Percentiles rank a stretch among this genome's conserved stretches.
phyloP scores from a whole-genome alignment of 2,888 invertebrate species.

The Xestia c-nigrum region DNA sequence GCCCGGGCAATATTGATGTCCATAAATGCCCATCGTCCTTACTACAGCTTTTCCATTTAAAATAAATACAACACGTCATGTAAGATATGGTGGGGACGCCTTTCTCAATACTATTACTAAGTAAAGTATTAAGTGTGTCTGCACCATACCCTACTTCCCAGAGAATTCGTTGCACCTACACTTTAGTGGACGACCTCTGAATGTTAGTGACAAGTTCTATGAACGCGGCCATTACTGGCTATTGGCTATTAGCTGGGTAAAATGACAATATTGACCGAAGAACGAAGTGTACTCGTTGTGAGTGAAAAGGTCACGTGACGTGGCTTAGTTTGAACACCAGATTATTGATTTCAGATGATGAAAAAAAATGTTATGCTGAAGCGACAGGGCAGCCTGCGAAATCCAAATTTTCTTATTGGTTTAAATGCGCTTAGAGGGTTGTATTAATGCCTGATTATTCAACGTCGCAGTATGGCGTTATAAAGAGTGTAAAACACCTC shows the following conservation, averaged over 20 bases:
- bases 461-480: no score
- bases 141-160: background rate
- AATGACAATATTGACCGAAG: background rate
- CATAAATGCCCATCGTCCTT: constrained; percentile 39
- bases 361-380: background rate
- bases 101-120: background rate
- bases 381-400: no score
- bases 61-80: constrained; percentile 12
- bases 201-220: constrained; percentile 5
- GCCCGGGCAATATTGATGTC: constrained; percentile 40
- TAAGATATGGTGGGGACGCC: background rate
- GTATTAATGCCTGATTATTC: no score
- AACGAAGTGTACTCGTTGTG: background rate
- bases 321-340: background rate
- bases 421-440: no score
- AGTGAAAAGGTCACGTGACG: background rate
- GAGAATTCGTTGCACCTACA: background rate
- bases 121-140: background rate
- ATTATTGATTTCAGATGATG: background rate
- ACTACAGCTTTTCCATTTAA: background rate
- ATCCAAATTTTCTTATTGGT: no score
- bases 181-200: background rate
- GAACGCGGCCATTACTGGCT: constrained; percentile 12
- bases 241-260: background rate
- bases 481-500: no score